These are phyloP conservation scores for Phymastichus coffea DNA, from an alignment of 1,140 invertebrate genomes.

Conservation along the genomic window DNA sequence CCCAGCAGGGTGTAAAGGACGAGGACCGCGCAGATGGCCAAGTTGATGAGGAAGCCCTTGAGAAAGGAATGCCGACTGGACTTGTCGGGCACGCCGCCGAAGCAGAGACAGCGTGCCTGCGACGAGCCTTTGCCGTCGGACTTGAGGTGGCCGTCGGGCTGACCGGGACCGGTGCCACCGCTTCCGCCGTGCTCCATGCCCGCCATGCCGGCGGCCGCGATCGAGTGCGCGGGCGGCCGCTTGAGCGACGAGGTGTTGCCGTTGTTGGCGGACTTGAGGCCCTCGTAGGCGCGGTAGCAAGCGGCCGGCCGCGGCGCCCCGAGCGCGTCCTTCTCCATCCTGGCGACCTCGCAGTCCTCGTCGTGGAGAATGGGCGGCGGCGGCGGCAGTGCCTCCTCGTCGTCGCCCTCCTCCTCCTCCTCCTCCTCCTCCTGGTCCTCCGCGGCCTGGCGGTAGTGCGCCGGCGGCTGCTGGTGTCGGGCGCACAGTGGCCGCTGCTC, in stretches of 20 bases:
- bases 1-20: conserved; percentile 88
- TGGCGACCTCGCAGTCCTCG: not conserved
- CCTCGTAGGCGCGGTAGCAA: conserved; percentile 53
- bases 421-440: conserved; percentile 9
- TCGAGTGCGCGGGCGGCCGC: conserved; percentile 26
- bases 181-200: not conserved
- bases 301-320: conserved; percentile 46
- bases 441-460: not conserved
- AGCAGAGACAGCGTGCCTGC: conserved; percentile 65
- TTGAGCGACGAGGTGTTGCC: conserved; percentile 57
- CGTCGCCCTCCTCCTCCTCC: not conserved
- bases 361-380: not conserved
- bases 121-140: conserved; percentile 31
- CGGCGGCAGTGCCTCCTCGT: not conserved
- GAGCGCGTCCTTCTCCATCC: conserved; percentile 47
- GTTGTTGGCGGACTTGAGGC: conserved; percentile 54
- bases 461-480: not conserved
- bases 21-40: conserved; percentile 83
- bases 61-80: conserved; percentile 60
- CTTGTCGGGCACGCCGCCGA: conserved; percentile 36
- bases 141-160: conserved; percentile 29
- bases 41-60: conserved; percentile 77
- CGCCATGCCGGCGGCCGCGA: not conserved
- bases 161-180: not conserved
- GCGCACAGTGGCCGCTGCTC: not conserved